Evolutionary conservation across 1,140 invertebrate genomes (phyloP), one percentile per base, ranked within the genome.

Genomic region (Drosophila ficusphila): DNA sequence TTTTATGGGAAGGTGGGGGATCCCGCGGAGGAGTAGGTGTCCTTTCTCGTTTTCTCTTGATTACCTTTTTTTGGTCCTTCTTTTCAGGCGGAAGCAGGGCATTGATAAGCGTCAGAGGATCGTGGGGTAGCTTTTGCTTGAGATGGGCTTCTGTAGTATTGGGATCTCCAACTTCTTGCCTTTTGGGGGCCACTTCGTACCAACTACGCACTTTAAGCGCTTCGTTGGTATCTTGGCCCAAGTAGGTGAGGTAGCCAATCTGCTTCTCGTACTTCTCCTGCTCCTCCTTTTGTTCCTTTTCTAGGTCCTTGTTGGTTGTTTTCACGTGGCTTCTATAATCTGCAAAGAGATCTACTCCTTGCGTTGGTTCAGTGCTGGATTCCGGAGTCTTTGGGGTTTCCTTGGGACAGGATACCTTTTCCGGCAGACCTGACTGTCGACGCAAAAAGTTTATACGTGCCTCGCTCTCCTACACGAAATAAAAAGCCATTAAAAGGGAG

Each of bases 191-290:
- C 68, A 95, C 92, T 89, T 96, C 94, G 92, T 97, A 98, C 96
- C 97, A 98, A 75, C 95, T 96, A 61, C 94, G 94, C 76, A 95
- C 95, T 12, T 95, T 95, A 1, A 95, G 94, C 7, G 95, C 94
- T 92, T 99, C 98, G 91, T 97, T 95, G 41, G 97, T 96, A 90
- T 98, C 96, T 92, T 99, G 98, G 0, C 98, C 98, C 46, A 99
- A 93, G 93, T 99, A 99, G 36, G 97, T 99, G 12, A 99, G 92
- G 88, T 98, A 96, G 1, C 98, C 98, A 86, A 99, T 98, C 92
- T 98, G 97, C 89, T 99, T 99, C 91, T 99, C 98, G 94, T 98
- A 99, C 79, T 98, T 97, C 91, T 99, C 98, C 91, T 96, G 95
- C 91, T 99, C 97, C 64, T 96, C 95, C 91, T 97, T 98, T 58